phyloP scores from a whole-genome alignment of 2,888 invertebrate species.

The Polydrusus tereticollis region DNA sequence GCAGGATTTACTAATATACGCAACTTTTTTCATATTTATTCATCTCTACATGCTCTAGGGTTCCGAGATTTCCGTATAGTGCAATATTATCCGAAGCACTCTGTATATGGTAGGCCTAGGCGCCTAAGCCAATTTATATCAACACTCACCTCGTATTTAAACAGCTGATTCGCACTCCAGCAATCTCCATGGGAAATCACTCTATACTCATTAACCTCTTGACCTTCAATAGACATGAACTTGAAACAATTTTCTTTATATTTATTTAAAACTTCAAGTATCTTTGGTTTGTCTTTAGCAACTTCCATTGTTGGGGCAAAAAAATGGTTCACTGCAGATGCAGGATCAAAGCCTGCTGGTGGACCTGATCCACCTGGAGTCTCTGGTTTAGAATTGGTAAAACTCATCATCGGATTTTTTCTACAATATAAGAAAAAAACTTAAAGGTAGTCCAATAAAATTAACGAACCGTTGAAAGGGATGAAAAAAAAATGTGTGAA shows the following conservation, averaged over 20 bases:
- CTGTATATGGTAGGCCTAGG: no score
- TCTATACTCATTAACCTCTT: neutral
- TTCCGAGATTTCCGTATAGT: no score
- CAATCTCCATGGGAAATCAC: conserved; percentile 57
- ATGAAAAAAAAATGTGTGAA: no score
- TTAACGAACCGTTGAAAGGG: no score
- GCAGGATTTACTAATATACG: no score
- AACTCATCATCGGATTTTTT: neutral
- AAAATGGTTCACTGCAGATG: neutral
- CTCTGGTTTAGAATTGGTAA: no score
- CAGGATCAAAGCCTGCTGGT: neutral
- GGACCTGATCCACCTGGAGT: no score
- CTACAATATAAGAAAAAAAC: no score
- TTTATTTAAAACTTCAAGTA: conserved; percentile 11
- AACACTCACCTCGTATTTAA: conserved; percentile 50
- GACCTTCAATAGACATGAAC: neutral
- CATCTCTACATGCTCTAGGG: no score
- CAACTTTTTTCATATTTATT: no score
- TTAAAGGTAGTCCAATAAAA: no score
- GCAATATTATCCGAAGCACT: no score
- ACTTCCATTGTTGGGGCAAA: conserved; percentile 10
- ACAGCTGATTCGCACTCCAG: conserved; percentile 58
- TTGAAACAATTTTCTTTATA: neutral
- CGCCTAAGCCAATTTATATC: neutral
- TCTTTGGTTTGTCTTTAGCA: conserved; percentile 14